phyloP scores from a whole-genome alignment of 2,797 vertebrate species.

The Fistularia commersonii region DNA sequence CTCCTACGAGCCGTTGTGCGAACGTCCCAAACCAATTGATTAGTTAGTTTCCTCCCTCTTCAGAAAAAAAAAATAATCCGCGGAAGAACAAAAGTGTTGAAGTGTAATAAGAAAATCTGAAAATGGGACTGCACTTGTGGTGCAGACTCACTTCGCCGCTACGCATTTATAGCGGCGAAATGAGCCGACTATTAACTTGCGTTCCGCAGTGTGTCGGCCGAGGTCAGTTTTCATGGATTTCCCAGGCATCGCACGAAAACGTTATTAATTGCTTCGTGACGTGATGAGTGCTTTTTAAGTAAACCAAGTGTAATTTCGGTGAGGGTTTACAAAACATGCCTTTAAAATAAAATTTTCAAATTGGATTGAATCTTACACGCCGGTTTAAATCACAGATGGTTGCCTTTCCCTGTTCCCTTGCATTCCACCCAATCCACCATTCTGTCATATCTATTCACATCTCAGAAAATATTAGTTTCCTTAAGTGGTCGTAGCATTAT shows the following conservation, averaged over 20 bases:
- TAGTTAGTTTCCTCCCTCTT: slow-evolving; percentile 17
- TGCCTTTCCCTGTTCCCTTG: too few relatives aligned
- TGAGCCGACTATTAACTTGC: neutral
- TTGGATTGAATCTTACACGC: too few relatives aligned
- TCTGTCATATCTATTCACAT: too few relatives aligned
- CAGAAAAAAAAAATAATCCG: slow-evolving; percentile 26
- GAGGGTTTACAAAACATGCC: too few relatives aligned
- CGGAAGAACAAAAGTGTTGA: slow-evolving; percentile 44
- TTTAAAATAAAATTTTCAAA: too few relatives aligned
- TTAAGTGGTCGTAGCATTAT: too few relatives aligned
- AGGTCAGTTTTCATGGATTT: too few relatives aligned
- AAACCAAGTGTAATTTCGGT: too few relatives aligned
- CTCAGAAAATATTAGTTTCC: too few relatives aligned
- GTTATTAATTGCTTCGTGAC: neutral
- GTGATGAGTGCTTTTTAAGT: too few relatives aligned
- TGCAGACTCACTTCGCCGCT: slow-evolving; percentile 26
- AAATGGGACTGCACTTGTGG: slow-evolving; percentile 7
- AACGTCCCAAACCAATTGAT: slow-evolving; percentile 32
- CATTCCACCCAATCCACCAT: too few relatives aligned
- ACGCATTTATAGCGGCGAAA: slow-evolving; percentile 21
- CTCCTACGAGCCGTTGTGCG: slow-evolving; percentile 56
- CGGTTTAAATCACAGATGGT: too few relatives aligned
- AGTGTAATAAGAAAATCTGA: slow-evolving; percentile 37
- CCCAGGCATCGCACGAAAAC: neutral
- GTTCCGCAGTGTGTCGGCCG: neutral